Evolutionary conservation across 2,797 vertebrate genomes (phyloP), one percentile per base, ranked within the genome.

Genomic region (Urocyon cinereoargenteus): DNA sequence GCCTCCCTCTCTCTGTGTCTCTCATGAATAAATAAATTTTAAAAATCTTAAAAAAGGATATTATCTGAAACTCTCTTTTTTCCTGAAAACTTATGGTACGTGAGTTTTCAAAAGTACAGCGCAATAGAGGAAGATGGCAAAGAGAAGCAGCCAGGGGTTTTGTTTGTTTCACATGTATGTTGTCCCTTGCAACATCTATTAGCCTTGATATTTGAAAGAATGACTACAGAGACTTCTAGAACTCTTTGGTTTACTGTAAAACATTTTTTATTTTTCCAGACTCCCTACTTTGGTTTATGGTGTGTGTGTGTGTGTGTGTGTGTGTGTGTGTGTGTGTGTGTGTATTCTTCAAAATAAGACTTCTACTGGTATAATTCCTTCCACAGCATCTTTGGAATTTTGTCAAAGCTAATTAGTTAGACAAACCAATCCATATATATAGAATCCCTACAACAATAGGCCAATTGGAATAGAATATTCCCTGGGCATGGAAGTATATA

Each of bases 151-250:
- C 6, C 49, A 59, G 22, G 18, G 1, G 0, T 89, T 34, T 87
- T 86, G 2, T 57, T 77, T 90, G 21, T 94, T 95, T 94, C 70
- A 75, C 14, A 53, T 90, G 79, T 77, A 51, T 2, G 55, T 21
- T 16, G 15, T 66, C 7, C 53, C 70, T 79, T 77, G 16, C 3
- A 86, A 26, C 5, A 87, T 12, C 24, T 72, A 51, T 70, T 61
- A 22, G 51, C 77, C 24, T 77, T 72, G 51, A 62, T 75, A 95
- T 78, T 62, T 94, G 75, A 94, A 97, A 90, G 61, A 90, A 86
- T 31, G 6, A 86, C 28, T 88, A 26, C 10, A 75, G 22, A 64
- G 1, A 28, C 15, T 6, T 86, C 61, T 61, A 72, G 34, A 84
- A 68, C 15, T 72, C 88, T 84, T 61, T 91, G 45, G 22, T 79